phyloP scores from a whole-genome alignment of 2,113 vertebrate genomes.

The Willisornis vidua region DNA sequence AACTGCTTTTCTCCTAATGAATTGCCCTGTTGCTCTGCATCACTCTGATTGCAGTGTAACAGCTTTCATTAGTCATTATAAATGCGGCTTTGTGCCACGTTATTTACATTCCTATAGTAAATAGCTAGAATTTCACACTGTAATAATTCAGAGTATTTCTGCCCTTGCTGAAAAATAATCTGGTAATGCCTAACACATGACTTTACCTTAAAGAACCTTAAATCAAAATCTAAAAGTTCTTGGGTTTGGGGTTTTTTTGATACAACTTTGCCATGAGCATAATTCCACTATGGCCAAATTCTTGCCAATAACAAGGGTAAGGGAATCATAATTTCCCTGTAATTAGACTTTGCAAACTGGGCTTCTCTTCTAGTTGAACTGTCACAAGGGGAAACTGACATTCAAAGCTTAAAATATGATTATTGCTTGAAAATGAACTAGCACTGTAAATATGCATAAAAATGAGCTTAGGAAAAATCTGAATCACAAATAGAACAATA shows the following conservation, averaged over 20 bases:
- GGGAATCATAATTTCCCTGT: slow-evolving; percentile 54
- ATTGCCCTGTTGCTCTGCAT: slow-evolving; percentile 76
- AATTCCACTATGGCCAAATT: slow-evolving; percentile 59
- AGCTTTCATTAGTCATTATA: slow-evolving; percentile 78
- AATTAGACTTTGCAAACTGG: slow-evolving; percentile 61
- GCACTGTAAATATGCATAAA: slow-evolving; percentile 40
- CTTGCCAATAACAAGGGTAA: slow-evolving; percentile 47
- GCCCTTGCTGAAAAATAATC: slow-evolving; percentile 56
- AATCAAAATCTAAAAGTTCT: neutral
- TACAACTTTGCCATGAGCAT: slow-evolving; percentile 7
- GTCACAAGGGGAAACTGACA: slow-evolving; percentile 60
- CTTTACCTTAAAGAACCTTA: slow-evolving; percentile 45
- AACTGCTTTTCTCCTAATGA: slow-evolving; percentile 75
- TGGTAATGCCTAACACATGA: slow-evolving; percentile 38
- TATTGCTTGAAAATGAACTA: slow-evolving; percentile 58
- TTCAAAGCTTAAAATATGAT: slow-evolving; percentile 68
- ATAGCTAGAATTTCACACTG: slow-evolving; percentile 70
- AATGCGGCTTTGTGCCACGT: slow-evolving; percentile 72
- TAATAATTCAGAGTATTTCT: slow-evolving; percentile 56
- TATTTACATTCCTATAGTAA: slow-evolving; percentile 78
- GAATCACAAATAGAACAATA: slow-evolving; percentile 39
- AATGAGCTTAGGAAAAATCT: slow-evolving; percentile 41
- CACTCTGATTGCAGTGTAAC: slow-evolving; percentile 72
- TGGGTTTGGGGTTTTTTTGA: neutral
- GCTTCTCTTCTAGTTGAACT: slow-evolving; percentile 60